These are phyloP conservation scores for Cantharis nigra DNA, from an alignment of 2,888 invertebrate genomes.

Conservation along the genomic window DNA sequence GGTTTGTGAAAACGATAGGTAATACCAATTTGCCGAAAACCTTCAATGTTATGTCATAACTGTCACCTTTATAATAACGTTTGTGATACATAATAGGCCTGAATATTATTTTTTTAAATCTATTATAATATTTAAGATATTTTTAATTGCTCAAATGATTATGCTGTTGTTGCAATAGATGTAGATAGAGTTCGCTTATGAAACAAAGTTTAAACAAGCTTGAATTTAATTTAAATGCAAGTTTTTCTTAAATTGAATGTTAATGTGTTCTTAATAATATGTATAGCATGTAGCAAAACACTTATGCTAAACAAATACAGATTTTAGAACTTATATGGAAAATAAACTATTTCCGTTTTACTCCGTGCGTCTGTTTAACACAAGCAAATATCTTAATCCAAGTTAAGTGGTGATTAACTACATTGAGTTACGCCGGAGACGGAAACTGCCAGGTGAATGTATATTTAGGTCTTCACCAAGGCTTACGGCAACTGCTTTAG, in stretches of 20 bases:
- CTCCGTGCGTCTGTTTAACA: constrained; percentile 22
- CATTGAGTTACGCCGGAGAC: constrained; percentile 26
- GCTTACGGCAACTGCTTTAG: constrained; percentile 13
- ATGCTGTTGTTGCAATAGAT: no score
- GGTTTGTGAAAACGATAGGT: no score
- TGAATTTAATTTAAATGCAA: background rate
- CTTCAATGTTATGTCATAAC: no score
- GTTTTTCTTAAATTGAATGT: background rate
- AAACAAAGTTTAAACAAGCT: no score
- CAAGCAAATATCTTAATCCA: constrained; percentile 30
- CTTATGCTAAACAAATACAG: constrained; percentile 6
- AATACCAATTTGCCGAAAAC: no score
- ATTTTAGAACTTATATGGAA: constrained; percentile 15
- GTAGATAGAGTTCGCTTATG: no score
- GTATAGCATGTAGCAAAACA: background rate
- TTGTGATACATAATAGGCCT: no score
- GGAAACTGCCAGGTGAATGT: constrained; percentile 30
- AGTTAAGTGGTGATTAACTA: constrained; percentile 31
- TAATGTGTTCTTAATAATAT: background rate
- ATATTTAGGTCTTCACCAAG: constrained; percentile 24
- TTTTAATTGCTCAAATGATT: no score
- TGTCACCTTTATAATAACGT: no score
- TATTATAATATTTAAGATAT: no score
- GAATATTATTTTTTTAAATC: no score
- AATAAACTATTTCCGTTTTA: constrained; percentile 21